Evolutionary conservation across 2,113 vertebrate species (phyloP).

Genomic region (Anhinga anhinga): DNA sequence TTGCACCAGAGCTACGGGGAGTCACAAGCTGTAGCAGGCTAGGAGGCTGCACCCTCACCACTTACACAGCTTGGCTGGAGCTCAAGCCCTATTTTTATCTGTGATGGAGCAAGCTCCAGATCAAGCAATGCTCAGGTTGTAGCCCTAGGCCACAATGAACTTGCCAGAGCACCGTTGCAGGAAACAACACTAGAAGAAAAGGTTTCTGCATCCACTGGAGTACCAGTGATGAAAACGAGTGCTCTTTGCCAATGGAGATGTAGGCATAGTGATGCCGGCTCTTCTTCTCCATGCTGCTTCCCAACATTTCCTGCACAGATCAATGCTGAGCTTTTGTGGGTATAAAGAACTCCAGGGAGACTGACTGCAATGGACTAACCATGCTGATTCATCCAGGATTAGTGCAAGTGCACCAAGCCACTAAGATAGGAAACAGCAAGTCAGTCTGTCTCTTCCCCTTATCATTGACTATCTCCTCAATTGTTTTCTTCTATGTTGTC

Average conservation of each 20-base stretch:
- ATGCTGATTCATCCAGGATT: not conserved
- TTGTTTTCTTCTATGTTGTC: not conserved
- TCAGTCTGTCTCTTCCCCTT: not conserved
- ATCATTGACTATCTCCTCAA: not conserved
- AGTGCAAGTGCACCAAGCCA: not conserved
- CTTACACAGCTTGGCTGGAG: not conserved
- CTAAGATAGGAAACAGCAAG: not conserved
- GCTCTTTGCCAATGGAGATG: not conserved
- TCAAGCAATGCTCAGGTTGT: not conserved
- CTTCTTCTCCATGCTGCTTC: not conserved
- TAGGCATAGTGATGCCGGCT: not conserved
- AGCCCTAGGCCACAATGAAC: not conserved
- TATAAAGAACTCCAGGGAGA: not conserved
- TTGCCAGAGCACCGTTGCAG: not conserved
- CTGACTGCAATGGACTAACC: not conserved
- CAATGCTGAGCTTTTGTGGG: not conserved
- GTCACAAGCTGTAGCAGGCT: not conserved
- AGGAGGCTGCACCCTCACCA: not conserved
- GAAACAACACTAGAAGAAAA: not conserved
- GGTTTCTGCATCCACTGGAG: not conserved
- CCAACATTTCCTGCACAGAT: not conserved
- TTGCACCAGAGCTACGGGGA: not conserved
- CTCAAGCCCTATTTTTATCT: slow-evolving; percentile 26
- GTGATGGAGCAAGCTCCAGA: not conserved
- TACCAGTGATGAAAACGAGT: not conserved